Base-by-base conservation (phyloP, 2,888 invertebrate genomes). In the Calephelis perditalis region DNA sequence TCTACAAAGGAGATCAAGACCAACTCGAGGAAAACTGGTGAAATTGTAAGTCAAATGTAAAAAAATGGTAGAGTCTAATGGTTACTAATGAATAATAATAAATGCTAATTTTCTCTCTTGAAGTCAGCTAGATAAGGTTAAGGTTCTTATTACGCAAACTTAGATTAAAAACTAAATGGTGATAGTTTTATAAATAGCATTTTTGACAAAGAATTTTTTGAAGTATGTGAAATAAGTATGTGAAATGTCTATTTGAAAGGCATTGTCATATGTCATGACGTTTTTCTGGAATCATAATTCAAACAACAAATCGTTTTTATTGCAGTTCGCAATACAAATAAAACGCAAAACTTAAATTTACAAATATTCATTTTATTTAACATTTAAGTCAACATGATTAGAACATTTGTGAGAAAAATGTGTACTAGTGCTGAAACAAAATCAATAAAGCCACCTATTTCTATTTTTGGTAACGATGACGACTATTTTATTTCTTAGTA, bases 381-480 rank as follows among this genome's bases (percentile, higher is more conserved):
- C 7, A 6, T 26, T 7, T 9, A 44, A 0, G 11, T 44, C 10
- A 11, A 11, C 56, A 79, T 83, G 80, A 68, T 79, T 37, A 73
- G 71, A 46, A 63, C 69, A 45, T 70, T 78, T 64, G 43, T 68
- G 7, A 75, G 81, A 73, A 66, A 60, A 56, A 75, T 73, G 75
- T 75, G 70, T 64, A 68, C 63, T 9, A 59, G 63, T n/a, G 62
- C 63, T 9, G 60, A 63, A n/a, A 61, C 68, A 2, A 64, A 68
- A 15, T 54, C 66, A 3, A 71, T 66, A 36, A 78, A 72, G 64
- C 70, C 81, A 10, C 86, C 86, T 0, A 73, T 85, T 52, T 61
- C 80, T 49, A 75, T 86, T 8, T 86, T 81, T 73, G 85, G 85
- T 84, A 64, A 75, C 75, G 67, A 47, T 3, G 5, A 15, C 9